Conservation (phyloP, 2,888 invertebrate genomes). For the Tipula confusa region DNA sequence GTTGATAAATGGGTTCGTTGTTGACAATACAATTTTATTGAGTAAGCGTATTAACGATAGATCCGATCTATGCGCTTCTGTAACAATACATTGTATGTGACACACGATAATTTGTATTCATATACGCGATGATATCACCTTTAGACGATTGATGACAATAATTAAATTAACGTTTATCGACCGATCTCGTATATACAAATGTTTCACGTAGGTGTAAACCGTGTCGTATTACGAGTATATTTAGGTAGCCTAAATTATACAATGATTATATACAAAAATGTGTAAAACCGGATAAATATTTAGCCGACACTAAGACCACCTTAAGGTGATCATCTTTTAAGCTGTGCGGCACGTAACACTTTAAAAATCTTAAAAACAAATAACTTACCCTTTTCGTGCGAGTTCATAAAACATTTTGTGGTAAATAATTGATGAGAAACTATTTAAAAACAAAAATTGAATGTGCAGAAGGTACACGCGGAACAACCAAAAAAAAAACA, state of each 20-base stretch:
- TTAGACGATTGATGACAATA: conserved; percentile 12
- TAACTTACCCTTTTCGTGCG: neutral
- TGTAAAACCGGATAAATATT: neutral
- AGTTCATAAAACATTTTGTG: neutral
- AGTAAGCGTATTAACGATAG: too few relatives aligned
- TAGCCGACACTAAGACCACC: neutral
- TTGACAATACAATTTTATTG: neutral
- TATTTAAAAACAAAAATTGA: neutral
- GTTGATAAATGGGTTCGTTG: neutral
- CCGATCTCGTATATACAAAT: neutral
- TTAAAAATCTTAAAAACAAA: neutral
- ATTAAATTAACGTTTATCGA: neutral
- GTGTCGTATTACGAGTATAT: neutral
- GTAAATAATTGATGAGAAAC: neutral
- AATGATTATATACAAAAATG: neutral
- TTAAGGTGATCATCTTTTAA: neutral
- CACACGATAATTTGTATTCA: neutral
- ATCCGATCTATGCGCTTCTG: neutral
- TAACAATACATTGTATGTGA: neutral
- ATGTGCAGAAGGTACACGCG: neutral
- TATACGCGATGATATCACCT: neutral
- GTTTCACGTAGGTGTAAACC: neutral
- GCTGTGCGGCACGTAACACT: neutral
- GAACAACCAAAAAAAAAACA: neutral
- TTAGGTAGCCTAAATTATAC: neutral